phyloP scores from a whole-genome alignment of 2,888 invertebrate genomes.

The Marronus borbonicus region DNA sequence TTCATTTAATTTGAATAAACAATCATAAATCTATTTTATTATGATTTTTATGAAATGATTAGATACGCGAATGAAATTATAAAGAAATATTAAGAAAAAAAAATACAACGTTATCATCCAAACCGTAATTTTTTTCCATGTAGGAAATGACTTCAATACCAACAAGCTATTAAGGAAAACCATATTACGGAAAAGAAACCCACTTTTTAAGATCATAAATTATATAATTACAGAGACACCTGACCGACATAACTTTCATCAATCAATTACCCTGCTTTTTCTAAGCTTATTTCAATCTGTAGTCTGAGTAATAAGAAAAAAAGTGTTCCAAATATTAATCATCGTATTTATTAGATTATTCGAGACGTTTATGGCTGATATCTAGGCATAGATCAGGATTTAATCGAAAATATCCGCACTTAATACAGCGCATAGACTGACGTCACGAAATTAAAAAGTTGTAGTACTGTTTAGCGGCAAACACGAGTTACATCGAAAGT shows the following conservation, averaged over 20 bases:
- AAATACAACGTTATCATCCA: not conserved
- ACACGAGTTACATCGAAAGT: constrained; percentile 27
- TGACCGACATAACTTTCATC: constrained; percentile 31
- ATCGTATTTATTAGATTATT: not conserved
- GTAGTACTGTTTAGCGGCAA: not conserved
- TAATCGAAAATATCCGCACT: not conserved
- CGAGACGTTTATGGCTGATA: not conserved
- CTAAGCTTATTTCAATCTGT: too few species aligned
- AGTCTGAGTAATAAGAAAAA: not conserved
- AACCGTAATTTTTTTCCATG: not conserved
- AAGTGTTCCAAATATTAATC: constrained; percentile 11
- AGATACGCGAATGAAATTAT: too few species aligned
- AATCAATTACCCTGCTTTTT: not conserved
- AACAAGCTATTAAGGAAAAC: not conserved
- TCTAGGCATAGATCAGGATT: not conserved
- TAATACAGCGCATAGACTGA: not conserved
- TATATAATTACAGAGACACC: constrained; percentile 10
- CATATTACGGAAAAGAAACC: constrained; percentile 11
- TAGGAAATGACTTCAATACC: not conserved
- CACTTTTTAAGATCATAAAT: constrained; percentile 18
- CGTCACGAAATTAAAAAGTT: constrained; percentile 6
- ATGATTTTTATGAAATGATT: too few species aligned
- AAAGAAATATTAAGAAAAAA: not conserved
- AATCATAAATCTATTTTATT: too few species aligned
- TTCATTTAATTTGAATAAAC: too few species aligned